phyloP scores from a whole-genome alignment of 2,797 vertebrate species.

The Crax fasciolata region DNA sequence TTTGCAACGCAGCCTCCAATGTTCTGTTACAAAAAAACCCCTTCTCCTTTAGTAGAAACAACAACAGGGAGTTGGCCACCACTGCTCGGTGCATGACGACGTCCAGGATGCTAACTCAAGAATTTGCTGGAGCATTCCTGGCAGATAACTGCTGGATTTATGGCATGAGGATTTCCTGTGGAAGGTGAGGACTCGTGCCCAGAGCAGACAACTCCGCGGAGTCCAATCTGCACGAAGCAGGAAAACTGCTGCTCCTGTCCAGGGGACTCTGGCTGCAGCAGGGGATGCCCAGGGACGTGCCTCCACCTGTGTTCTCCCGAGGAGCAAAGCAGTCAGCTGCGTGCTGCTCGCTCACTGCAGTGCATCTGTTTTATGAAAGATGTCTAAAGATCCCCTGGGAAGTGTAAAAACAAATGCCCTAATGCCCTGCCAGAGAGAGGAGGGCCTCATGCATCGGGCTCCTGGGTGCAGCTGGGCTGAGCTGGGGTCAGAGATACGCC shows the following conservation, averaged over 20 bases:
- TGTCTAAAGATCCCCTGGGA: background rate
- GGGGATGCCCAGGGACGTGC: background rate
- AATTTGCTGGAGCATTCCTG: background rate
- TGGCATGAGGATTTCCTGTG: background rate
- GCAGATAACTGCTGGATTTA: background rate
- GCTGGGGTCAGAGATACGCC: background rate
- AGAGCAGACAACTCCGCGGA: background rate
- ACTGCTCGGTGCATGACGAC: fast-evolving
- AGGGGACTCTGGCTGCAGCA: background rate
- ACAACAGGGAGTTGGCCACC: background rate
- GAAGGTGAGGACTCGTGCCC: background rate
- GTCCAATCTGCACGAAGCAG: fast-evolving
- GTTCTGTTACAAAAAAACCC: background rate
- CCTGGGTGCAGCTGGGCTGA: background rate
- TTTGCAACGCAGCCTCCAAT: background rate
- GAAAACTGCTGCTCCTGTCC: background rate
- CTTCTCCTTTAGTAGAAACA: background rate
- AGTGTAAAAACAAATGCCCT: fast-evolving
- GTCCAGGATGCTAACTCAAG: background rate
- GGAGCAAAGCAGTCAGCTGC: background rate
- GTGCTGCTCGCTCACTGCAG: fast-evolving
- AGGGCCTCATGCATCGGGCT: fast-evolving
- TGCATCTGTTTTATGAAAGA: background rate
- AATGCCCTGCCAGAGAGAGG: background rate
- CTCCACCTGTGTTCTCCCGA: background rate